Evolutionary conservation across 2,797 vertebrate genomes (phyloP).

Genomic region (Botia almorhae): DNA sequence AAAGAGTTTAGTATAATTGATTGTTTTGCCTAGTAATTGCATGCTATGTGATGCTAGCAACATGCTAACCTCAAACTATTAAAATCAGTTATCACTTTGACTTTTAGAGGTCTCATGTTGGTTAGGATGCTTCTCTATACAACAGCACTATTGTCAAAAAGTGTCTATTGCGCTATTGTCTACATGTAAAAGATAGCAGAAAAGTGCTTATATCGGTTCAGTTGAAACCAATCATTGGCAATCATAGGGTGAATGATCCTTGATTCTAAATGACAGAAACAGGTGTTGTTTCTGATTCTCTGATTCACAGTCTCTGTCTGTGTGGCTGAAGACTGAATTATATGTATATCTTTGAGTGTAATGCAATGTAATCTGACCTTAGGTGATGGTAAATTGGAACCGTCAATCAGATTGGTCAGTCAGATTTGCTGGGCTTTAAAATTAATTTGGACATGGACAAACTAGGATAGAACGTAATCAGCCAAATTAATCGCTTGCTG

Average conservation of each 20-base stretch:
- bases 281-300: neutral
- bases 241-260: conserved; percentile 12
- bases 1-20: too few relatives aligned
- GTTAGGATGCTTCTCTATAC: neutral
- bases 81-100: neutral
- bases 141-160: neutral
- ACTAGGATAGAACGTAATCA: conserved; percentile 63
- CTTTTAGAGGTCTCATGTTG: too few relatives aligned
- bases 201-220: neutral
- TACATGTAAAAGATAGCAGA: neutral
- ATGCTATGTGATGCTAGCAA: too few relatives aligned
- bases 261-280: conserved; percentile 2
- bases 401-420: conserved; percentile 75
- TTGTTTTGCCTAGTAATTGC: too few relatives aligned
- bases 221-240: neutral
- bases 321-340: conserved; percentile 64
- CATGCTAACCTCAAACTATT: neutral
- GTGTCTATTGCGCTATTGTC: neutral
- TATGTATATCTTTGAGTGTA: conserved; percentile 76
- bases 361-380: conserved; percentile 76
- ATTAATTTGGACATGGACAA: conserved; percentile 68
- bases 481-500: conserved; percentile 63
- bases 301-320: conserved; percentile 6
- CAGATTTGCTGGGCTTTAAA: conserved; percentile 67
- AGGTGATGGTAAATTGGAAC: conserved; percentile 74